Base-by-base conservation (phyloP, 92 coral and sea anemone species). In the Umimayanthus kanabou region DNA sequence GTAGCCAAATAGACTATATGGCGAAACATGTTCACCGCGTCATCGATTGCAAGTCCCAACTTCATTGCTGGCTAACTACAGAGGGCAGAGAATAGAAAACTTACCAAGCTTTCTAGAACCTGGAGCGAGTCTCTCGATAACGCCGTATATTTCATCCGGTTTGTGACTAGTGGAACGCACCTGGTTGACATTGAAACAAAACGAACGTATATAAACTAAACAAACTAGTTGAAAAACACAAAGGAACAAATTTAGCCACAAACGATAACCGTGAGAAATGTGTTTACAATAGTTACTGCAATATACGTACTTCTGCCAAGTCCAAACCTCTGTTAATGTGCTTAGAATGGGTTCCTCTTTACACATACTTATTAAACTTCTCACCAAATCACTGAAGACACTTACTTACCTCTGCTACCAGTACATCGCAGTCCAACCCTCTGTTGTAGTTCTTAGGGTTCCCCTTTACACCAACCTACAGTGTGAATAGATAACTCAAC, bases 91-190 rank as follows among this genome's bases (percentile, higher is more conserved):
- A 49, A 50, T 9, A 16, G 4, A 39, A 61, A 74, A 66, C 81
- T 37, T 61, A 95, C 99, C 99, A 82, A 97, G 80, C 85, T 97
- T 97, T 67, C 98, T 91, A 28, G 94, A 89, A 37, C 99, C 99
- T 5, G 99, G 99, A 16, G 98, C 73, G 26, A 97, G 92, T 40
- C 99, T 90, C 77, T 97, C 99, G 40, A 97, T 97, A 13, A 97
- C 91, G 47, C 99, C 99, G 47, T 97, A 97, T 53, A 97, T 97
- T 89, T 97, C 99, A 86, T 97, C 99, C 8, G 99, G 99, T 65
- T 97, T 97, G 93, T 95, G 99, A 85, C 99, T 97, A 33, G 99
- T 97, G 80, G 96, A 95, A 28, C 99, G 93, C 13, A 97, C 99
- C 99, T 97, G 81, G 45, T 49, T 14, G 7, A 29, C n/a, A 43